Evolutionary conservation across 2,888 invertebrate species (phyloP).

Genomic region (Athalia circularis): DNA sequence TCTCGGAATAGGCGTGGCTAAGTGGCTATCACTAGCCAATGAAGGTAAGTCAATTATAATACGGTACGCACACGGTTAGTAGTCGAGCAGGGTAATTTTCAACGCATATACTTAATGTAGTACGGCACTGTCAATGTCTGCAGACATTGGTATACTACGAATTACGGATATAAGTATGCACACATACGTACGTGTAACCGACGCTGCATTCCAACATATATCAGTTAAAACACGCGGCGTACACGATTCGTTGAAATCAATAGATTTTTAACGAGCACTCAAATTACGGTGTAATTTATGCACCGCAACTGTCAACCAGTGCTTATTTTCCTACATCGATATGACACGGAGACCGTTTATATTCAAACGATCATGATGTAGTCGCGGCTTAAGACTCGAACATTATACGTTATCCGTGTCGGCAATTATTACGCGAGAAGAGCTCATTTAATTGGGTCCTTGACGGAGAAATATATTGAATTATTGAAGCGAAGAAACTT

Average conservation of each 20-base stretch:
- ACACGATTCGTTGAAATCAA: conserved; percentile 25
- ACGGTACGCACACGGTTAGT: not conserved
- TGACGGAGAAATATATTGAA: too few relatives aligned
- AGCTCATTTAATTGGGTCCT: too few relatives aligned
- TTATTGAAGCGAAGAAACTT: too few relatives aligned
- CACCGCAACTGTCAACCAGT: conserved; percentile 26
- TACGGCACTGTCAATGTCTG: not conserved
- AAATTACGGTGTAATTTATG: conserved; percentile 34
- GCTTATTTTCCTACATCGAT: conserved; percentile 15
- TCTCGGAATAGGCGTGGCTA: conserved; percentile 26
- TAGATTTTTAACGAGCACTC: conserved; percentile 32
- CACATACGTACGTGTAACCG: not conserved
- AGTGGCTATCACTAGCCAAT: conserved; percentile 11
- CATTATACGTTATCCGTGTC: too few relatives aligned
- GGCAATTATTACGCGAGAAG: too few relatives aligned
- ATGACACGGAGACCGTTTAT: not conserved
- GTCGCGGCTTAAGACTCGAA: too few relatives aligned
- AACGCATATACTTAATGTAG: too few relatives aligned
- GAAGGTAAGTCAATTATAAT: conserved; percentile 2
- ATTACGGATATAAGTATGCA: too few relatives aligned
- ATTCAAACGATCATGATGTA: not conserved
- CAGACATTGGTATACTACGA: too few relatives aligned
- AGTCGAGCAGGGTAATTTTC: conserved; percentile 8
- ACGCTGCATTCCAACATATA: conserved; percentile 18
- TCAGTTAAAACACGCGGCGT: not conserved